Conservation (phyloP, 1,140 invertebrate species). For the Caenorhabditis brenneri region DNA sequence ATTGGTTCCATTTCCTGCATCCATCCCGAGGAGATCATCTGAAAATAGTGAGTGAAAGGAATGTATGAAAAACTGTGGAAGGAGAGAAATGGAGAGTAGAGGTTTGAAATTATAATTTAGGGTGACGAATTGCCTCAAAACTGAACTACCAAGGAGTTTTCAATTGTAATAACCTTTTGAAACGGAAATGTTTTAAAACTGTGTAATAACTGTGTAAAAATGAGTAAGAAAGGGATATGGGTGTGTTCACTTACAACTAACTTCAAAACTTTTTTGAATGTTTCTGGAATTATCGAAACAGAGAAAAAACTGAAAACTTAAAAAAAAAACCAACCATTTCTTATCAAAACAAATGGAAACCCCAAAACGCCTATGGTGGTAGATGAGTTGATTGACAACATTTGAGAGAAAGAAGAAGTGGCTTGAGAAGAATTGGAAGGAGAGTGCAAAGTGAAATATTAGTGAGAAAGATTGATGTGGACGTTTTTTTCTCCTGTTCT, state of each 20-base stretch:
- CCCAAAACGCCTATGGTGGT: not conserved
- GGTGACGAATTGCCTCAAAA: too few species aligned
- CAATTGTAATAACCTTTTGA: too few species aligned
- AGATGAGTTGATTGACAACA: not conserved
- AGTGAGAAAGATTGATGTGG: not conserved
- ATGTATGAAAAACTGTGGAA: too few species aligned
- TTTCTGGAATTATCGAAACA: not conserved
- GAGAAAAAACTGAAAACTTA: not conserved
- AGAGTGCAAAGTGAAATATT: not conserved
- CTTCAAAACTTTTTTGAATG: too few species aligned
- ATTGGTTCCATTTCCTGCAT: constrained; percentile 57
- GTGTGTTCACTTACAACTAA: too few species aligned
- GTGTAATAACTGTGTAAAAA: too few species aligned
- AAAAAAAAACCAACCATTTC: not conserved
- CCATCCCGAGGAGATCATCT: constrained; percentile 41
- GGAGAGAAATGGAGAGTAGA: too few species aligned
- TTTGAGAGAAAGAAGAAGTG: not conserved
- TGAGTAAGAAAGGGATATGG: too few species aligned
- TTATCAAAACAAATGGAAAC: not conserved
- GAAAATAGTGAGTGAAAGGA: not conserved
- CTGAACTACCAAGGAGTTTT: too few species aligned
- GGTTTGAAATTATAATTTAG: too few species aligned
- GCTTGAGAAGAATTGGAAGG: not conserved
- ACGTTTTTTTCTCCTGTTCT: not conserved
- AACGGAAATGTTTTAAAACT: too few species aligned